Evolutionary conservation across 2,113 vertebrate genomes (phyloP).

Genomic region (Mormoops blainvillei): DNA sequence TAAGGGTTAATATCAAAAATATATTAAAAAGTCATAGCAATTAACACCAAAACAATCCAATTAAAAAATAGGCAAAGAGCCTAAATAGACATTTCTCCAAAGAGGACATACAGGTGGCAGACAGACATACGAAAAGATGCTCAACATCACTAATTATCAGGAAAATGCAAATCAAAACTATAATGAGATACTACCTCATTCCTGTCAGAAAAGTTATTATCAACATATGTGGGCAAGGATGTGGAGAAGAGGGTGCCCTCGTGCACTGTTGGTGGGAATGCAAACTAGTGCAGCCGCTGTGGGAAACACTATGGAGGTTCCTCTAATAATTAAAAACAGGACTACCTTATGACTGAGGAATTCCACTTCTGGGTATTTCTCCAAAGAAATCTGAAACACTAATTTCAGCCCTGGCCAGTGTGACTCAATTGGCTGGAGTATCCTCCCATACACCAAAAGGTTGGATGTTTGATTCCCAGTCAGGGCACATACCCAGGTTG

Average conservation of each 20-base stretch:
- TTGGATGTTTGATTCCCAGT: no score
- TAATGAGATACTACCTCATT: not conserved
- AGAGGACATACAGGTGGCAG: not conserved
- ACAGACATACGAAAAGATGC: not conserved
- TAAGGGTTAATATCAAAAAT: not conserved
- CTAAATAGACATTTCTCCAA: not conserved
- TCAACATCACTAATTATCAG: not conserved
- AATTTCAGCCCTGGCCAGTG: no score
- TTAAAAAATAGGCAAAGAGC: not conserved
- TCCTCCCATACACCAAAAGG: no score
- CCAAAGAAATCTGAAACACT: not conserved
- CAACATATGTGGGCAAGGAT: not conserved
- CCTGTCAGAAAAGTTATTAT: not conserved
- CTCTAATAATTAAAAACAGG: not conserved
- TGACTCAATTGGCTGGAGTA: no score
- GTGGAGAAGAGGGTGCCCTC: not conserved
- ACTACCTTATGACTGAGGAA: not conserved
- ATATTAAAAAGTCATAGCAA: not conserved
- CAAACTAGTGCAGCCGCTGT: not conserved
- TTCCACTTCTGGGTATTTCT: not conserved
- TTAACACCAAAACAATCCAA: not conserved
- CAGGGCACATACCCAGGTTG: no score
- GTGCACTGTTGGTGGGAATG: not conserved
- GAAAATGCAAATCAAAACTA: not conserved
- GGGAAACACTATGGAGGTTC: not conserved